These are phyloP conservation scores for Cydia fagiglandana DNA, from an alignment of 1,140 invertebrate genomes.

Conservation along the genomic window DNA sequence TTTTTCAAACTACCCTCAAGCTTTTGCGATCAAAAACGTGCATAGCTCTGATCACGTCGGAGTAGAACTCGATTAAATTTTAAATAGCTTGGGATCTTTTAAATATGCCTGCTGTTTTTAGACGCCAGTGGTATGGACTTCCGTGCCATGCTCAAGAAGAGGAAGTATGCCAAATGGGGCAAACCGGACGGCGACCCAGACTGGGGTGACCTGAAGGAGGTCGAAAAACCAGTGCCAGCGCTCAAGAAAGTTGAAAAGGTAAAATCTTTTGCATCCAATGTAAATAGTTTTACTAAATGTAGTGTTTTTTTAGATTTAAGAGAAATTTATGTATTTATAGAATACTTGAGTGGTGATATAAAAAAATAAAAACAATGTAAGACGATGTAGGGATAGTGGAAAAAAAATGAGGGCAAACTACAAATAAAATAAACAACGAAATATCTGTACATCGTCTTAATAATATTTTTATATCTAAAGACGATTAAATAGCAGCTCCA, in stretches of 20 bases:
- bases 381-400: slow-evolving; percentile 37
- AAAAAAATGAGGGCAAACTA: not conserved
- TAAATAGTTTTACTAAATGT: not conserved
- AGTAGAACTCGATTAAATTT: too few relatives aligned
- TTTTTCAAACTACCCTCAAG: too few relatives aligned
- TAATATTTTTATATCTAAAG: slow-evolving; percentile 33
- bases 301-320: slow-evolving; percentile 6
- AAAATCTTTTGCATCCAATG: slow-evolving; percentile 59
- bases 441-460: slow-evolving; percentile 22
- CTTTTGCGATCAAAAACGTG: too few relatives aligned
- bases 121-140: slow-evolving; percentile 99
- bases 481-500: slow-evolving; percentile 51
- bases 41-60: too few relatives aligned
- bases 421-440: not conserved
- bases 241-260: slow-evolving; percentile 96
- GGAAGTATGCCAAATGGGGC: slow-evolving; percentile 96
- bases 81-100: not conserved
- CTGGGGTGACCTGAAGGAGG: slow-evolving; percentile 96
- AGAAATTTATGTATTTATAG: not conserved
- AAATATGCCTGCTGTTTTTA: slow-evolving; percentile 58
- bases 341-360: slow-evolving; percentile 60
- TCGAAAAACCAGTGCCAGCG: slow-evolving; percentile 90
- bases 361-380: slow-evolving; percentile 39
- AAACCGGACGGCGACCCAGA: slow-evolving; percentile 93
- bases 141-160: slow-evolving; percentile 97